Percentiles rank a stretch among this genome's conserved stretches.
Conservation (phyloP, 53 echinoderm and acorn worm species). For the Echinometra lucunter region DNA sequence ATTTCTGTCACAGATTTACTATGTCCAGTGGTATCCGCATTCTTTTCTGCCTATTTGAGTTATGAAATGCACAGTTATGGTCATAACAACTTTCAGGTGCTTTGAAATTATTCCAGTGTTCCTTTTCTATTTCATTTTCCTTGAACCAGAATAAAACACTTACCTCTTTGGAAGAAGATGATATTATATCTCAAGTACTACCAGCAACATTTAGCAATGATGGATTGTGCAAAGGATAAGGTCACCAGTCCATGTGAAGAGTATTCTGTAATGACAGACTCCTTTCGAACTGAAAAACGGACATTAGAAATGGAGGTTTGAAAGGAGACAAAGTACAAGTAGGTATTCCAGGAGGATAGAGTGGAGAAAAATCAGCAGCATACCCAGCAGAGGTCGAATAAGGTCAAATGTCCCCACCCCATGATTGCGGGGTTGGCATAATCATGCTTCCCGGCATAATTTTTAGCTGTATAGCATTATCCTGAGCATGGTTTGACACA, state of each 20-base stretch:
- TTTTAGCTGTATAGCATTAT: too few species aligned
- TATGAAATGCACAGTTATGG: too few species aligned
- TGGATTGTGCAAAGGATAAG: not conserved
- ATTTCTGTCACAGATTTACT: too few species aligned
- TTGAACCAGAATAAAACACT: constrained; percentile 1
- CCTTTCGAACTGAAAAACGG: not conserved
- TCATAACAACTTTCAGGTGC: not conserved
- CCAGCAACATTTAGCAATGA: constrained; percentile 1
- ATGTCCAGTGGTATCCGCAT: too few species aligned
- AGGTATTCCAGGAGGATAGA: not conserved
- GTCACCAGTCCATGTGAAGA: not conserved
- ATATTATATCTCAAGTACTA: not conserved
- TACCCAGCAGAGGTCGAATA: not conserved
- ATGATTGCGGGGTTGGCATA: too few species aligned
- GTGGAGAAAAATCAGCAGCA: not conserved
- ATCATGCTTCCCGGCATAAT: too few species aligned
- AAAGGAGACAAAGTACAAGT: not conserved
- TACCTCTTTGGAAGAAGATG: not conserved
- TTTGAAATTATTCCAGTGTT: not conserved
- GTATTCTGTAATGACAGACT: not conserved
- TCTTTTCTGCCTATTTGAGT: too few species aligned
- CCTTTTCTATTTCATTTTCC: not conserved
- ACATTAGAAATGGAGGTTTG: not conserved
- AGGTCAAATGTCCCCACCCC: not conserved
- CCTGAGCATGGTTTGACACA: too few species aligned